A percentile compares a stretch with the other conserved stretches of the same genome.
Evolutionary conservation across 2,113 vertebrate species (phyloP).

Genomic region (Psammodynastes pulverulentus): DNA sequence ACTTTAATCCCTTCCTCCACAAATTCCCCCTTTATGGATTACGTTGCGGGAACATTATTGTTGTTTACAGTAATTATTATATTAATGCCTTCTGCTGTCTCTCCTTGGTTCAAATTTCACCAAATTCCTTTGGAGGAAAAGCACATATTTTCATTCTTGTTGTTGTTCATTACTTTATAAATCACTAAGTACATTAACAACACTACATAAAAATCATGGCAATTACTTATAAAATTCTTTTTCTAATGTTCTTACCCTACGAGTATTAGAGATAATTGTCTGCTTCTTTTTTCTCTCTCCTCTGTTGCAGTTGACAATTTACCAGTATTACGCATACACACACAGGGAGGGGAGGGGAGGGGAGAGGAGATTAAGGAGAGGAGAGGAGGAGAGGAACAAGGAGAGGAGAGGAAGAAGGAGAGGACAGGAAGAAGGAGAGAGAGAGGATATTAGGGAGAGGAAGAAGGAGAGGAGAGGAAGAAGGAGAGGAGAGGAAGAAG

Average conservation of each 20-base stretch:
- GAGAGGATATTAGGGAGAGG: too few relatives aligned
- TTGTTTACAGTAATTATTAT: background rate
- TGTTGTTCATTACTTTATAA: background rate
- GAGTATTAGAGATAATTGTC: background rate
- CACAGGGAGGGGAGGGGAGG: background rate
- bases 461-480: too few relatives aligned
- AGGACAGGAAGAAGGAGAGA: too few relatives aligned
- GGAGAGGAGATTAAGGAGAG: too few relatives aligned
- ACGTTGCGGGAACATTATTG: background rate
- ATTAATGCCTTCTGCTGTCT: background rate
- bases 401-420: too few relatives aligned
- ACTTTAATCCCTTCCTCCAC: background rate
- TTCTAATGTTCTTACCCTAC: background rate
- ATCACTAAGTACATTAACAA: background rate
- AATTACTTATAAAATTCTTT: background rate
- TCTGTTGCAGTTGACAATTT: background rate
- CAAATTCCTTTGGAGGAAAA: background rate
- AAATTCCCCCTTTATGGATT: background rate
- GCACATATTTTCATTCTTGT: too few relatives aligned
- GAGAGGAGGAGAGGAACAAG: too few relatives aligned
- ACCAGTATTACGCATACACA: background rate
- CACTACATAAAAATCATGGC: background rate
- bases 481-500: accelerated
- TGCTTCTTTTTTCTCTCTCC: background rate
- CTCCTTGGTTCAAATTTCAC: background rate